Conservation (phyloP, 2,888 invertebrate species). For the Buathra laborator region DNA sequence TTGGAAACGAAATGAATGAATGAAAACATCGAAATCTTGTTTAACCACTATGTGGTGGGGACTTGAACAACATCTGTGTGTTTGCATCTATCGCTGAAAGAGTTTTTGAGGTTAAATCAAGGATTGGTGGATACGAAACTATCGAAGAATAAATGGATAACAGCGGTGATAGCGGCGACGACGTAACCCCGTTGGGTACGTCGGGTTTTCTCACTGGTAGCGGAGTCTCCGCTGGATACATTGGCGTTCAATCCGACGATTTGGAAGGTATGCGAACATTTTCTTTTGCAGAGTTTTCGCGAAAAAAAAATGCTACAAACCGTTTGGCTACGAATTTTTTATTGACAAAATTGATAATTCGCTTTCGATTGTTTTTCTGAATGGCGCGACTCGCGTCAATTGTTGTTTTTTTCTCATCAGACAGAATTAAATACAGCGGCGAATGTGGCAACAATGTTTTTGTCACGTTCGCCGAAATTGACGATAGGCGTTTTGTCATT, state of each 20-base stretch:
- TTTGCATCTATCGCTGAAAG: slow-evolving; percentile 8
- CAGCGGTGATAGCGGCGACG: slow-evolving; percentile 84
- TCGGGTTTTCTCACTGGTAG: slow-evolving; percentile 79
- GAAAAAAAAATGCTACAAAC: not conserved
- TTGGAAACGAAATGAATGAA: not conserved
- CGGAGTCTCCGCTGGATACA: slow-evolving; percentile 80
- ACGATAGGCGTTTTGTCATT: not conserved
- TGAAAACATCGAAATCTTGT: not conserved
- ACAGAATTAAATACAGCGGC: not conserved
- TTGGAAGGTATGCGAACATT: slow-evolving; percentile 79
- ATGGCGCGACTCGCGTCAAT: not conserved
- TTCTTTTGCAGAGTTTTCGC: not conserved
- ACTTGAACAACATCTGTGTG: not conserved
- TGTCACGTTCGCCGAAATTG: slow-evolving; percentile 14
- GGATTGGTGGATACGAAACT: not conserved
- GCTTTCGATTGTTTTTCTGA: not conserved
- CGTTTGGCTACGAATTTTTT: not conserved
- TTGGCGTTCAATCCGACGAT: slow-evolving; percentile 83
- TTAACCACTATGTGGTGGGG: not conserved
- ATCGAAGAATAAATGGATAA: slow-evolving; percentile 79
- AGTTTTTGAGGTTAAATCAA: slow-evolving; percentile 49
- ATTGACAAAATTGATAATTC: not conserved
- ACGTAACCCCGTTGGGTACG: slow-evolving; percentile 82
- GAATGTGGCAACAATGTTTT: slow-evolving; percentile 23
- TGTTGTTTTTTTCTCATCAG: not conserved